Percentiles rank a stretch among this genome's conserved stretches.
Evolutionary conservation across 2,113 vertebrate species (phyloP).

Genomic region (Fulmarus glacialis): DNA sequence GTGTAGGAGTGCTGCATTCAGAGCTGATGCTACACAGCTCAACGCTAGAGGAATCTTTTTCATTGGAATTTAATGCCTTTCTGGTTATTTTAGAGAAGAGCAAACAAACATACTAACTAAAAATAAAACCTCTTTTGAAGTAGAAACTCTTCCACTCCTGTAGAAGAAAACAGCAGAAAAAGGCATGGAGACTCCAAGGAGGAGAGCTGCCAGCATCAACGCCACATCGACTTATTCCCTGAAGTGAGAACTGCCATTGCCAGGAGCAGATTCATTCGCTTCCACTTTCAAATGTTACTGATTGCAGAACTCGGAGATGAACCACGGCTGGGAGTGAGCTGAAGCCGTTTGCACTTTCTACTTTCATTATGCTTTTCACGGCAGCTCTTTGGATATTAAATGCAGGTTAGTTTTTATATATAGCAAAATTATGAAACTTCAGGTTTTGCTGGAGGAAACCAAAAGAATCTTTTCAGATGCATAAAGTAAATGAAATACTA

Average conservation of each 20-base stretch:
- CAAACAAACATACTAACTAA: rapidly evolving
- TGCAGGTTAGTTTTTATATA: rapidly evolving
- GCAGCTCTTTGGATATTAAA: background rate
- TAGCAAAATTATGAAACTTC: rapidly evolving
- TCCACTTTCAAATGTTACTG: background rate
- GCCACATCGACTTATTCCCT: rapidly evolving
- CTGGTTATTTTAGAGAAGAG: background rate
- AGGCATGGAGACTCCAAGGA: rapidly evolving
- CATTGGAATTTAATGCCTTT: background rate
- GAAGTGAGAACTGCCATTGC: rapidly evolving
- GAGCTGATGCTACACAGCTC: background rate
- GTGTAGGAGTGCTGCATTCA: background rate
- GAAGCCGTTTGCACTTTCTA: background rate
- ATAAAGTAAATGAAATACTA: background rate
- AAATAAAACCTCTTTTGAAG: rapidly evolving
- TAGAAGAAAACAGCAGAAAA: background rate
- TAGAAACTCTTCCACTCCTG: background rate
- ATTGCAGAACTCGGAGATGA: rapidly evolving
- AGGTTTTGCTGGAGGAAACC: background rate
- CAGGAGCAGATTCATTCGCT: background rate
- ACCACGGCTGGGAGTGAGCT: rapidly evolving
- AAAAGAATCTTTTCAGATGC: background rate
- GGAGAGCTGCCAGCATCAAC: background rate
- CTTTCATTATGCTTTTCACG: background rate
- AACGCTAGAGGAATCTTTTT: background rate